A percentile compares a stretch with the other conserved stretches of the same genome.
Conservation (phyloP, 2,888 invertebrate species). For the Hirtodrosophila alboralis region DNA sequence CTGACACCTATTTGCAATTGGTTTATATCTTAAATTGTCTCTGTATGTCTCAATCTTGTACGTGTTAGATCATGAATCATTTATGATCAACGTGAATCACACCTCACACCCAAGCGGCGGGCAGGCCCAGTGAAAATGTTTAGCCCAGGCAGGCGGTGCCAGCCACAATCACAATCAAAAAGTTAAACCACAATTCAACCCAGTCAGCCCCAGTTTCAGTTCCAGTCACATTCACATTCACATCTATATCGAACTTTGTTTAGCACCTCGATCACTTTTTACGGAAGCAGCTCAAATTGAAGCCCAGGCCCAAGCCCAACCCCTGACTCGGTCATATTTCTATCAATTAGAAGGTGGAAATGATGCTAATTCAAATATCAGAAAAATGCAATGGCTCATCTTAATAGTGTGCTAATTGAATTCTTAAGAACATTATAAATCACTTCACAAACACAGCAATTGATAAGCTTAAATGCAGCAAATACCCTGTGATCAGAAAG, state of each 20-base stretch:
- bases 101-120: background rate
- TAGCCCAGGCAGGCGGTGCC: slow-evolving; percentile 27
- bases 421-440: slow-evolving; percentile 24
- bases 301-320: slow-evolving; percentile 1
- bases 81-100: slow-evolving; percentile 28
- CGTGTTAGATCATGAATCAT: slow-evolving; percentile 25
- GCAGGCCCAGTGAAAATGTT: slow-evolving; percentile 23
- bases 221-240: slow-evolving; percentile 8
- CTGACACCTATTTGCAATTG: slow-evolving; percentile 5
- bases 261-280: slow-evolving; percentile 38
- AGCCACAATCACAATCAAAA: no score
- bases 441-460: slow-evolving; percentile 4
- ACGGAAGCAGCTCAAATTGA: slow-evolving; percentile 41
- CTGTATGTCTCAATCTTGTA: slow-evolving; percentile 8
- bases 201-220: slow-evolving; percentile 1
- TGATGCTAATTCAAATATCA: slow-evolving; percentile 27
- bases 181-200: no score
- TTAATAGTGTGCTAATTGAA: slow-evolving; percentile 40
- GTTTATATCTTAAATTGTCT: slow-evolving; percentile 4
- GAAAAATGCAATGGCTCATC: slow-evolving; percentile 34
- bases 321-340: slow-evolving; percentile 15
- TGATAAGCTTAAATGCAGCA: background rate
- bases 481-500: background rate
- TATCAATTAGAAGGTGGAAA: slow-evolving; percentile 37
- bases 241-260: slow-evolving; percentile 15